Base-by-base conservation (phyloP, 2,113 vertebrate species). In the Platichthys stellatus region DNA sequence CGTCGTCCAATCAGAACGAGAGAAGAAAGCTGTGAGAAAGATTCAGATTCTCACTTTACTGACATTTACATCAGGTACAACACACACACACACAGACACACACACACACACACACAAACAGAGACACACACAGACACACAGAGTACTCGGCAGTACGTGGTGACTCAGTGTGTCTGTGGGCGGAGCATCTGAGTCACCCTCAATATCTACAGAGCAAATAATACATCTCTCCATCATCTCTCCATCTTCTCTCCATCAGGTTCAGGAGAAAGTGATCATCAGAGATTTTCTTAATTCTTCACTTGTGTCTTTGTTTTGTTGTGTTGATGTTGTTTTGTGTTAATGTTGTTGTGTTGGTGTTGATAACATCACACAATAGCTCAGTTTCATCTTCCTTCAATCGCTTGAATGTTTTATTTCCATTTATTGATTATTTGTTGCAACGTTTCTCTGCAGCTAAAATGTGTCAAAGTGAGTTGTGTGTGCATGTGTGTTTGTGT, bases 11-110 rank as follows among this genome's bases (percentile, higher is more conserved):
- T 85, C 76, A 76, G 79, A 65, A n/a, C 23, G 61, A 9, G 11
- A 45, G 43, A 69, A 68, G 64, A 81, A 84, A 67, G 6, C 56
- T 57, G 77, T 54, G 82, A 81, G 68, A 83, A 74, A 76, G 64
- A 83, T 76, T 82, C 84, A 86, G 72, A 86, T 87, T 91, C 90
- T 91, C 86, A 91, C 88, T 86, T 90, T 84, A 76, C 85, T 91
- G 90, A 91, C 90, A 91, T 91, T 91, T 91, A 90, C 90, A 91
- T 87, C 88, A 88, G 90, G 85, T 91, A 87, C 90, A 90, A 81
- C 76, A 83, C 86, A 84, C 83, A 84, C 80, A 76, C 63, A 72
- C 61, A 38, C 62, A 70, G 59, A 72, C 69, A 74, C 69, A 73
- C 76, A 73, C 73, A 82, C 76, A 81, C 70, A 76, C 63, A 69